Evolutionary conservation across 1,140 invertebrate species (phyloP).

Genomic region (Ectropis grisescens): DNA sequence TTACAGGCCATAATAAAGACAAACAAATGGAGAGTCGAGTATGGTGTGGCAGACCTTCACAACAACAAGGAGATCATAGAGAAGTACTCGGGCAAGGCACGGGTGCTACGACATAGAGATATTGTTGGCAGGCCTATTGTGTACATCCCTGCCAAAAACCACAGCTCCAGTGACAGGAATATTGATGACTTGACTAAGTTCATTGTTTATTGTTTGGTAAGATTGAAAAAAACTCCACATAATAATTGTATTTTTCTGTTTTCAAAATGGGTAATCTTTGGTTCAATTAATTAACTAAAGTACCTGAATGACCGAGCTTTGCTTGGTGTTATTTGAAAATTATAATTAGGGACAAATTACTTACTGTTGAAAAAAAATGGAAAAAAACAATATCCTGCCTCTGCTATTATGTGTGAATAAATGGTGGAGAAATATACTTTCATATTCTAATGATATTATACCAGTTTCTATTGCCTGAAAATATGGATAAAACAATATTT

Average conservation of each 20-base stretch:
- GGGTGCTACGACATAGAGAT: slow-evolving; percentile 78
- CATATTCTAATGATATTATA: too few relatives aligned
- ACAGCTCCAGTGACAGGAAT: slow-evolving; percentile 78
- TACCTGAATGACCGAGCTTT: too few relatives aligned
- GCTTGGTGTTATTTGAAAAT: too few relatives aligned
- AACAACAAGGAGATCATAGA: slow-evolving; percentile 73
- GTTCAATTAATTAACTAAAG: too few relatives aligned
- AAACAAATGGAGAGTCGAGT: slow-evolving; percentile 82
- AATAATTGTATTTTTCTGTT: not conserved
- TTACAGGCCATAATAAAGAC: slow-evolving; percentile 80
- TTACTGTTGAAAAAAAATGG: too few relatives aligned
- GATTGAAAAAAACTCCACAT: not conserved
- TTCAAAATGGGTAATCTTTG: too few relatives aligned
- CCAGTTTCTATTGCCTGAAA: too few relatives aligned
- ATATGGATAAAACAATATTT: too few relatives aligned
- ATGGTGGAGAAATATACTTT: too few relatives aligned
- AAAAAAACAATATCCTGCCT: too few relatives aligned
- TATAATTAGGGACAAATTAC: too few relatives aligned
- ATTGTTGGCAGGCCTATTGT: slow-evolving; percentile 79
- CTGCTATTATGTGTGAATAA: too few relatives aligned
- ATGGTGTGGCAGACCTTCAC: slow-evolving; percentile 73
- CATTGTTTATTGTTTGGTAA: slow-evolving; percentile 80
- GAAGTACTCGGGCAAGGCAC: slow-evolving; percentile 75
- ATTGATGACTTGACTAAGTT: slow-evolving; percentile 83
- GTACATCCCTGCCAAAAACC: slow-evolving; percentile 82